Evolutionary conservation across 2,113 vertebrate species (phyloP).

Genomic region (Fukomys damarensis): DNA sequence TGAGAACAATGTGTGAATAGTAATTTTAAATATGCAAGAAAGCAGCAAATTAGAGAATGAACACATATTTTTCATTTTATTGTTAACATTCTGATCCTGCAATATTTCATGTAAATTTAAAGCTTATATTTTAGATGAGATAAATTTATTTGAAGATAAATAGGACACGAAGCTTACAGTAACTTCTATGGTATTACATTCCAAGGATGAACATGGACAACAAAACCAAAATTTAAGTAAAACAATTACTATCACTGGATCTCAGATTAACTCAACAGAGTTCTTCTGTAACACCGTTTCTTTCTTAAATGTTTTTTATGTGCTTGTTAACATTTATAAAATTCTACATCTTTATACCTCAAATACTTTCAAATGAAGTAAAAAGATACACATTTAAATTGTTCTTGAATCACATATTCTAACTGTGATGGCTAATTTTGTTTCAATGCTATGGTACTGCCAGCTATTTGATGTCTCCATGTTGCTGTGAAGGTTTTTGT

Average conservation of each 20-base stretch:
- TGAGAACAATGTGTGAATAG: slow-evolving; percentile 43
- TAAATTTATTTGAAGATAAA: slow-evolving; percentile 1
- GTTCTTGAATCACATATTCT: background rate
- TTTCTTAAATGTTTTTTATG: background rate
- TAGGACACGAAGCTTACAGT: background rate
- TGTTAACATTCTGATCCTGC: slow-evolving; percentile 10
- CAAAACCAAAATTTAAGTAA: slow-evolving; percentile 43
- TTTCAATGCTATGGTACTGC: background rate
- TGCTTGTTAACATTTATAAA: background rate
- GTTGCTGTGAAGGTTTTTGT: background rate
- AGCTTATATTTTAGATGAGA: slow-evolving; percentile 10
- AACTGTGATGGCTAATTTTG: background rate
- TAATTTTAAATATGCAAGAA: slow-evolving; percentile 12
- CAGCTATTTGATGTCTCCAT: background rate
- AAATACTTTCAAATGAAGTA: background rate
- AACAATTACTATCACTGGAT: background rate
- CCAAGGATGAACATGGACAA: background rate
- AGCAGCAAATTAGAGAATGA: background rate
- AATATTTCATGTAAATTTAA: background rate
- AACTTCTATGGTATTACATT: slow-evolving; percentile 7
- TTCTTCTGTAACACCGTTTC: background rate
- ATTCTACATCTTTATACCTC: background rate
- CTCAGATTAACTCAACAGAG: background rate
- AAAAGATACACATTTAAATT: slow-evolving; percentile 35
- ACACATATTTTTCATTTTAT: background rate